Base-by-base conservation (phyloP, 2,888 invertebrate species). In the Troides oblongomaculatus region DNA sequence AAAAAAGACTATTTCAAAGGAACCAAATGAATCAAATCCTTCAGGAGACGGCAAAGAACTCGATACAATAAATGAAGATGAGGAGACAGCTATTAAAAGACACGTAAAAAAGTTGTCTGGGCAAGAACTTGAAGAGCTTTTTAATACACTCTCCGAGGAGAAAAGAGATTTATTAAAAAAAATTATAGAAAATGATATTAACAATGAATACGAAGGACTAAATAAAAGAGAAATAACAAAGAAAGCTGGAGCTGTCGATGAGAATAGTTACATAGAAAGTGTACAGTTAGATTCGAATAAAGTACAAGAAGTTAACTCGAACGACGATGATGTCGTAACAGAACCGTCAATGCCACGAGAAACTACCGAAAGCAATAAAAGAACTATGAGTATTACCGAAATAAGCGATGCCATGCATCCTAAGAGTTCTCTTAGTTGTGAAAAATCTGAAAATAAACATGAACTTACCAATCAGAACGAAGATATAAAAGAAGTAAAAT, bases 201-300 rank as follows among this genome's bases (percentile, higher is more conserved):
- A 67, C 36, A 63, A 71, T 18, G 70, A 68, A 57, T 43, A 59
- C 43, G 78, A 82, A 30, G 76, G 70, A 30, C 74, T 88, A 30
- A 88, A 82, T 73, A 92, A 92, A 80, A 82, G 92, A 72, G 92
- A 92, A 84, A 91, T 91, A 66, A 90, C 88, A 8, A 92, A 92
- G 72, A 92, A 92, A 78, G 87, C 88, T 36, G 89, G 84, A 8
- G 89, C 89, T 50, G 82, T 86, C 30, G 89, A 89, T 75, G 88
- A 88, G 74, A 88, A 83, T 74, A 84, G 79, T 75, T 81, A 76
- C n/a, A 78, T 86, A n/a, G 88, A 89, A 68, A 83, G 78, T 74
- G 79, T 80, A 25, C 81, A 83, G 66, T 81, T 84, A n/a, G 89
- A 90, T 74, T 77, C 84, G 10, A 86, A 78, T 75, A 88, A 89